phyloP scores from a whole-genome alignment of 2,888 invertebrate species.

The Zygaena filipendulae region DNA sequence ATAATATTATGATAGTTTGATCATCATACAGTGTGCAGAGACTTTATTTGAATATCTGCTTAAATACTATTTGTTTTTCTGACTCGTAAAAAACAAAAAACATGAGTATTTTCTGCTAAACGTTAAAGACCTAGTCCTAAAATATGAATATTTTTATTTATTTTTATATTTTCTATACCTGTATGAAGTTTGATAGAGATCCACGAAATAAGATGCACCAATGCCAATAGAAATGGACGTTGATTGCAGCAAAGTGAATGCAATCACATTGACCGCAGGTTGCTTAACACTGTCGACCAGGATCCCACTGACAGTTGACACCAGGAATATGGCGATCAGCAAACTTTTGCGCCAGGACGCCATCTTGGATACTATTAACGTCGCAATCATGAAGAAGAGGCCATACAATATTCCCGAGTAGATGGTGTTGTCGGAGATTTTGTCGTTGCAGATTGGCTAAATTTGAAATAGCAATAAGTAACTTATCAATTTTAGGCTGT shows the following conservation, averaged over 20 bases:
- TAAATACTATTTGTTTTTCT: no score
- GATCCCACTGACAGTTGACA: constrained; percentile 60
- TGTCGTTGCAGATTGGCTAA: constrained; percentile 41
- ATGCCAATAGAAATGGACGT: constrained; percentile 29
- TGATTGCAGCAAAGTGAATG: constrained; percentile 31
- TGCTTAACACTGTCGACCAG: constrained; percentile 50
- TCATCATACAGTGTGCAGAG: no score
- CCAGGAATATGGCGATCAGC: constrained; percentile 37
- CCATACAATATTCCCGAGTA: constrained; percentile 71
- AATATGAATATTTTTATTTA: no score
- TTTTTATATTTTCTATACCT: no score
- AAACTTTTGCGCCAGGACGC: constrained; percentile 59
- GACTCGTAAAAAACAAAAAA: no score
- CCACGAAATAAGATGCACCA: constrained; percentile 32
- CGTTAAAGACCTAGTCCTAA: no score
- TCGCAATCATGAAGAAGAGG: constrained; percentile 60
- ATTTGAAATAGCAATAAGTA: constrained; percentile 10
- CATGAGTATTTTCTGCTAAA: no score
- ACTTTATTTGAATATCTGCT: no score
- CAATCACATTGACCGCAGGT: constrained; percentile 28
- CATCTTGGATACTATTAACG: constrained; percentile 42
- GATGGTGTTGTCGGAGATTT: constrained; percentile 64
- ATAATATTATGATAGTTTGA: no score
- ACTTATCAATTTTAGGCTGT: not conserved
- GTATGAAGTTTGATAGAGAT: constrained; percentile 36